Evolutionary conservation across 2,113 vertebrate species (phyloP).

Genomic region (Lampris incognitus): DNA sequence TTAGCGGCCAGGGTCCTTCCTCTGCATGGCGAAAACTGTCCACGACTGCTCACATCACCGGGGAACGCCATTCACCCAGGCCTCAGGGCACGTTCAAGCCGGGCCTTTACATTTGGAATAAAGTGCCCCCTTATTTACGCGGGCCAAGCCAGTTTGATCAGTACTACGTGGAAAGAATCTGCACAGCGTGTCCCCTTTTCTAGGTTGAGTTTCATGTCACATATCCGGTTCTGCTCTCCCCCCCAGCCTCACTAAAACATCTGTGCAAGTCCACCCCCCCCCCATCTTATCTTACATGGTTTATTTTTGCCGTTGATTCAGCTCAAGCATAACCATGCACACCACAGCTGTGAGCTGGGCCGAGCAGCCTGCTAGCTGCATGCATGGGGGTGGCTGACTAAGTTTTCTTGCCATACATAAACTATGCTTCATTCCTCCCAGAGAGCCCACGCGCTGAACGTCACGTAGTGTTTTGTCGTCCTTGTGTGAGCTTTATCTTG

Average conservation of each 20-base stretch:
- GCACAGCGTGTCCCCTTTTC: constrained; percentile 45
- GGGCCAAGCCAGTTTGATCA: not conserved
- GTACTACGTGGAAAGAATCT: not conserved
- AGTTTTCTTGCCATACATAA: constrained; percentile 66
- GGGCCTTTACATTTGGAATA: not conserved
- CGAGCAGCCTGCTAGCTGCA: constrained; percentile 46
- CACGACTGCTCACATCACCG: constrained; percentile 1
- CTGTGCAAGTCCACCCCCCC: constrained; percentile 32
- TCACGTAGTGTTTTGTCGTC: constrained; percentile 62
- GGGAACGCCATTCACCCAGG: constrained; percentile 32
- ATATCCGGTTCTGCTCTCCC: constrained; percentile 58
- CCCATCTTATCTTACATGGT: constrained; percentile 47
- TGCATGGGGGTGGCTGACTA: constrained; percentile 67
- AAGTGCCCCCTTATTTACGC: not conserved
- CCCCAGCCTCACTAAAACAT: constrained; percentile 48
- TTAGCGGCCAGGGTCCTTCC: not conserved
- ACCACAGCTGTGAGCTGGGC: constrained; percentile 58
- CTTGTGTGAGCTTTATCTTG: not conserved
- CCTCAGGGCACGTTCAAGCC: too few species aligned
- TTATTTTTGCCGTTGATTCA: constrained; percentile 42
- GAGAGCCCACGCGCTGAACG: constrained; percentile 48
- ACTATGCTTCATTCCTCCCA: constrained; percentile 48
- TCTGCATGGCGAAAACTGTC: too few species aligned
- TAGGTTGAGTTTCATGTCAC: constrained; percentile 53
- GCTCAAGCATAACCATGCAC: constrained; percentile 25